Percentiles rank a stretch among this genome's conserved stretches.
Evolutionary conservation across 2,113 vertebrate genomes (phyloP).

Genomic region (Lanius collurio): DNA sequence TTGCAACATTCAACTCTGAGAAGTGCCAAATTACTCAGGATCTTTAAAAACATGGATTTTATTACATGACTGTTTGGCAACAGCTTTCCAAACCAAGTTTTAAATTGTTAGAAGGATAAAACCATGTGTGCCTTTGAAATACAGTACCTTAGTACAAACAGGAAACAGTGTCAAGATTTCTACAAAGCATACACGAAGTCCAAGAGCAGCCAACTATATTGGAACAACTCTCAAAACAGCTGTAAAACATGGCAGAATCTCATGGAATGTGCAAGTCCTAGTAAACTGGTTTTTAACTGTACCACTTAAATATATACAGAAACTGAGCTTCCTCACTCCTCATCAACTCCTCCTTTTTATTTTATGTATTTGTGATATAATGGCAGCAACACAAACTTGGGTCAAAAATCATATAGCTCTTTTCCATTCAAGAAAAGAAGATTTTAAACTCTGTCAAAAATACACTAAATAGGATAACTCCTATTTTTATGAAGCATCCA

Average conservation of each 20-base stretch:
- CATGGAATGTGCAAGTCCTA: constrained; percentile 21
- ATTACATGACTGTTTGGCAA: not conserved
- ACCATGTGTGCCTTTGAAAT: not conserved
- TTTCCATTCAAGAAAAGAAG: not conserved
- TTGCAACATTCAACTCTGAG: not conserved
- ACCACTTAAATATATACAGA: not conserved
- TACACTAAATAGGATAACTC: constrained; percentile 17
- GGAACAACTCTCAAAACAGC: not conserved
- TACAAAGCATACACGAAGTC: not conserved
- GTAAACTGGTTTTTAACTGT: not conserved
- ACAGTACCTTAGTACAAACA: not conserved
- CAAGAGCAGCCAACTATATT: not conserved
- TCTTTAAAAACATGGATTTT: not conserved
- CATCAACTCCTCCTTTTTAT: not conserved
- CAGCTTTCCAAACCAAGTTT: not conserved
- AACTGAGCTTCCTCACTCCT: not conserved
- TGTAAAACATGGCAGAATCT: not conserved
- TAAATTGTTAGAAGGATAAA: not conserved
- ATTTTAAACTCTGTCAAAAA: constrained; percentile 19
- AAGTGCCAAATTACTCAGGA: not conserved
- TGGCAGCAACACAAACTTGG: not conserved
- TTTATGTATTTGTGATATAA: not conserved
- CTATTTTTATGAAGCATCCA: constrained; percentile 60
- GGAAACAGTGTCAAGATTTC: not conserved
- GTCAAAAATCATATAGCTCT: constrained; percentile 18